phyloP scores from a whole-genome alignment of 1,140 invertebrate species.

The Drosophila ironensis region DNA sequence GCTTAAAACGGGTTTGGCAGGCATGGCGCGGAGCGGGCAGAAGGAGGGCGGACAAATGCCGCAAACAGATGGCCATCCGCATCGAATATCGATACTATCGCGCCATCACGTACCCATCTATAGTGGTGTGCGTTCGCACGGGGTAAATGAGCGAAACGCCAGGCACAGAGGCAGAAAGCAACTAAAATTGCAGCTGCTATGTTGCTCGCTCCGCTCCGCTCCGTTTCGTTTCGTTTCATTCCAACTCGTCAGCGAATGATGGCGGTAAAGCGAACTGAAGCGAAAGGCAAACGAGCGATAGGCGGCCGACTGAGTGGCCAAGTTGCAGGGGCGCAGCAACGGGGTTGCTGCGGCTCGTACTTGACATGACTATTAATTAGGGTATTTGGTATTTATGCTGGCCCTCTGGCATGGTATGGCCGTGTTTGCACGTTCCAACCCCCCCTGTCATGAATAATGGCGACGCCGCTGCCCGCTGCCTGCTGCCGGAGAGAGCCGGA shows the following conservation, averaged over 20 bases:
- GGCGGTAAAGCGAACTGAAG: constrained; percentile 46
- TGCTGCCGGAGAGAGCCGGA: constrained; percentile 3
- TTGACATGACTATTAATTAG: constrained; percentile 24
- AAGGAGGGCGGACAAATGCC: background rate
- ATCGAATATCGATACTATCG: constrained; percentile 11
- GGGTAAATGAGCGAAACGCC: constrained; percentile 68
- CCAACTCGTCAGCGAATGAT: constrained; percentile 50
- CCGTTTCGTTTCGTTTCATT: too few relatives aligned
- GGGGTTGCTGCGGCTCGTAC: constrained; percentile 29
- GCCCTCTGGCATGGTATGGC: background rate
- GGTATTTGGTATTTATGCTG: background rate
- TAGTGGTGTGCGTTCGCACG: constrained; percentile 14
- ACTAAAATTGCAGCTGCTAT: constrained; percentile 74
- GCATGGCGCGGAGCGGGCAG: background rate
- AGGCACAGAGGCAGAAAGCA: constrained; percentile 55
- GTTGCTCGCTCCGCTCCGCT: constrained; percentile 35
- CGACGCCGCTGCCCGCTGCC: background rate
- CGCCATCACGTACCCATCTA: background rate
- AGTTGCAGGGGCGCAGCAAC: constrained; percentile 21
- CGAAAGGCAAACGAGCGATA: constrained; percentile 57
- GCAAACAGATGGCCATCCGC: constrained; percentile 14
- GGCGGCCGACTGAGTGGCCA: constrained; percentile 39
- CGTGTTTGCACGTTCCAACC: background rate
- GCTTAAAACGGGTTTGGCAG: constrained; percentile 1
- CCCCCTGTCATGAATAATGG: background rate